These are phyloP conservation scores for Saimiri boliviensis DNA, from an alignment of 2,113 vertebrate species.

Conservation along the genomic window DNA sequence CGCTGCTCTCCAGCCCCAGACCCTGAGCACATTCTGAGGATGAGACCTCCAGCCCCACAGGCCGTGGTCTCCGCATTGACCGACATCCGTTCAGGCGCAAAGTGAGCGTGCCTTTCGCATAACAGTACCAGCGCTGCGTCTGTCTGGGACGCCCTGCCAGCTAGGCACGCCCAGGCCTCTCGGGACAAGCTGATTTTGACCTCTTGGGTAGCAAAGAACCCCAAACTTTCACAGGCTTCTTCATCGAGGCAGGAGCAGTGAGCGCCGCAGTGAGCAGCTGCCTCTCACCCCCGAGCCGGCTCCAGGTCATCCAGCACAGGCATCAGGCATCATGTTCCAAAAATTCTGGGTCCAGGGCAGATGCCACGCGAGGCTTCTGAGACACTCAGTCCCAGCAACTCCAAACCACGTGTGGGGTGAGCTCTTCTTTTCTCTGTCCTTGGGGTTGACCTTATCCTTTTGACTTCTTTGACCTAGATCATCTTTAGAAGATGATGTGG, in stretches of 20 bases:
- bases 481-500: neutral
- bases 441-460: neutral
- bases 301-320: fast-evolving
- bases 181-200: neutral
- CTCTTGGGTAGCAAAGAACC: neutral
- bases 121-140: neutral
- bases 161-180: neutral
- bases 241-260: neutral
- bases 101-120: fast-evolving
- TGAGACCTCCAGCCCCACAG: neutral
- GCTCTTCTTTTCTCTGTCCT: neutral
- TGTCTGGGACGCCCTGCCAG: neutral
- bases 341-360: fast-evolving
- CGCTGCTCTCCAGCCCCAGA: fast-evolving
- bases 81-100: fast-evolving
- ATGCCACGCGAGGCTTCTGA: fast-evolving
- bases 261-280: neutral
- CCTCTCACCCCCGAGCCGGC: neutral
- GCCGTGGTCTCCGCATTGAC: neutral
- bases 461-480: neutral
- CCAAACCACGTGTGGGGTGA: neutral
- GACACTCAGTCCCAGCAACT: neutral
- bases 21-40: neutral
- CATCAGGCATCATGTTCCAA: neutral
- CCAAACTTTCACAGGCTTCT: neutral